phyloP scores from a whole-genome alignment of 2,888 invertebrate species.

The Torymus auratus region DNA sequence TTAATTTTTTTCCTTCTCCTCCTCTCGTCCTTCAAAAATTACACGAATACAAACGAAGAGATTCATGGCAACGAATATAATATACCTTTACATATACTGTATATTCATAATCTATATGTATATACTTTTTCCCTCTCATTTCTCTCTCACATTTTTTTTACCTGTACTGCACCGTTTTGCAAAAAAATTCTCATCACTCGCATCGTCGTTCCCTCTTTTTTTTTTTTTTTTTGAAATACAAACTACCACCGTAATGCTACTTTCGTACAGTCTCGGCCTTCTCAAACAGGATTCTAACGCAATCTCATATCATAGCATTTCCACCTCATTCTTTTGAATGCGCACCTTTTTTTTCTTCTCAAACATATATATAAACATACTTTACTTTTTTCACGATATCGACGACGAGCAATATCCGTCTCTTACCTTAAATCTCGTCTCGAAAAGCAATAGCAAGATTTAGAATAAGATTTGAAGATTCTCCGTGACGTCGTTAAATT shows the following conservation, averaged over 20 bases:
- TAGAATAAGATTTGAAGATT: neutral
- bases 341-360: slow-evolving; percentile 22
- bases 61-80: slow-evolving; percentile 59
- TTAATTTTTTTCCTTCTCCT: slow-evolving; percentile 18
- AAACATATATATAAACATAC: slow-evolving; percentile 43
- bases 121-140: slow-evolving; percentile 51
- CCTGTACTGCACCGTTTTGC: slow-evolving; percentile 16
- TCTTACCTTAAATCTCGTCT: slow-evolving; percentile 1
- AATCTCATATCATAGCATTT: slow-evolving; percentile 39
- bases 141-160: slow-evolving; percentile 14
- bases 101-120: slow-evolving; percentile 58
- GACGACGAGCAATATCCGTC: slow-evolving; percentile 1
- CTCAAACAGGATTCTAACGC: slow-evolving; percentile 41
- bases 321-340: slow-evolving; percentile 14
- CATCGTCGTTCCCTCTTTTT: slow-evolving; percentile 1
- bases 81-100: slow-evolving; percentile 57
- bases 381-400: slow-evolving; percentile 14
- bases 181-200: slow-evolving; percentile 1
- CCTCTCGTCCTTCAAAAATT: slow-evolving; percentile 58
- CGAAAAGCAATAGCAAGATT: neutral
- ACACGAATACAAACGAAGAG: slow-evolving; percentile 63
- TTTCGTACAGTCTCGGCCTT: slow-evolving; percentile 43
- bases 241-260: slow-evolving; percentile 27
- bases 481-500: slow-evolving; percentile 26
- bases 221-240: slow-evolving; percentile 33